phyloP scores from a whole-genome alignment of 2,797 vertebrate species.

The Poeciliopsis infans region DNA sequence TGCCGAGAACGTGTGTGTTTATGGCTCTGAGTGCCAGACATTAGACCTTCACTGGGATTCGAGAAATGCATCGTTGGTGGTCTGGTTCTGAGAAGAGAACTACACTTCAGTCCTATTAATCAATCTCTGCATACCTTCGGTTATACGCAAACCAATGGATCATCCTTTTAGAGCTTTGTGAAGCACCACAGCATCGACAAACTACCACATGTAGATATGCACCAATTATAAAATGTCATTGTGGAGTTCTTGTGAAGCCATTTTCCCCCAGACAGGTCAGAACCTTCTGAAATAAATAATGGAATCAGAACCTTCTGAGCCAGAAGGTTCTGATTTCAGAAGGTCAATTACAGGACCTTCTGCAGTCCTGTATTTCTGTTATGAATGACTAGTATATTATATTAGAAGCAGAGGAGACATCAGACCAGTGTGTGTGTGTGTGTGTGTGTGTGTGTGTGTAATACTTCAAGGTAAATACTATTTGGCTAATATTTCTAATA shows the following conservation, averaged over 20 bases:
- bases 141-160: conserved; percentile 26
- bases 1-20: conserved; percentile 11
- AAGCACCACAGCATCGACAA: conserved; percentile 2
- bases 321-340: neutral
- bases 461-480: neutral
- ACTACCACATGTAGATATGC: neutral
- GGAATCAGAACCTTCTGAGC: too few species aligned
- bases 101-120: conserved; percentile 17
- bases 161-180: conserved; percentile 20
- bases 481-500: neutral
- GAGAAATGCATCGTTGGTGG: conserved; percentile 24
- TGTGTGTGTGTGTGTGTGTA: neutral
- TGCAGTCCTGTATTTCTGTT: neutral
- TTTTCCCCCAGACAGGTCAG: neutral
- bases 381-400: neutral
- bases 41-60: conserved; percentile 9
- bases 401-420: neutral
- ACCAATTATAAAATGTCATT: neutral
- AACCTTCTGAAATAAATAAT: neutral
- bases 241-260: neutral
- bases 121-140: conserved; percentile 19
- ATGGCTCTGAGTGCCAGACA: neutral
- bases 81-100: conserved; percentile 40
- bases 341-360: too few species aligned
- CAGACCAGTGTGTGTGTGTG: neutral